Conservation (phyloP, 2,113 vertebrate species). For the Casuarius casuarius region DNA sequence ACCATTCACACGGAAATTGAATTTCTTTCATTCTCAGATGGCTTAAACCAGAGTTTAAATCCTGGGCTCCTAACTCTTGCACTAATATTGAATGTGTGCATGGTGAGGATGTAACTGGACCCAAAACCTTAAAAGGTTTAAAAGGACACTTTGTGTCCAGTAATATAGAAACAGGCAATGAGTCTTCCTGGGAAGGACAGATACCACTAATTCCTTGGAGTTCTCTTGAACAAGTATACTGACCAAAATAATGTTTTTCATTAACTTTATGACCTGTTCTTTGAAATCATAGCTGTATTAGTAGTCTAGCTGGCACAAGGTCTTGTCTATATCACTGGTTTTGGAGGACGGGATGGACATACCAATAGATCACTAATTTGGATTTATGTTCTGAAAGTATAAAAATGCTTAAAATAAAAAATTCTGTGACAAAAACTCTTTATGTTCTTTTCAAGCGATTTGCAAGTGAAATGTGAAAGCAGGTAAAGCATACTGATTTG, state of each 20-base stretch:
- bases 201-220: background rate
- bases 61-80: too few relatives aligned
- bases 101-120: background rate
- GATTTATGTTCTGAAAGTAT: background rate
- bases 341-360: background rate
- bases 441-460: background rate
- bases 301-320: fast-evolving
- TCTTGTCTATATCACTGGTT: background rate
- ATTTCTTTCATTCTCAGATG: background rate
- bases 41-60: background rate
- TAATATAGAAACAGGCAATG: background rate
- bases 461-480: background rate
- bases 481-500: background rate
- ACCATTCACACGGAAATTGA: background rate
- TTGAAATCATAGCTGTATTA: background rate
- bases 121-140: background rate
- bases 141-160: background rate
- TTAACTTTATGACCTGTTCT: background rate
- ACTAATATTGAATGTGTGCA: fast-evolving
- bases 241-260: background rate
- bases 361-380: background rate
- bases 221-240: background rate
- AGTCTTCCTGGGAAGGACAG: background rate
- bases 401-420: background rate
- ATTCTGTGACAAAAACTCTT: background rate